These are phyloP conservation scores for Vimba vimba DNA, from an alignment of 2,113 vertebrate genomes.

Conservation along the genomic window DNA sequence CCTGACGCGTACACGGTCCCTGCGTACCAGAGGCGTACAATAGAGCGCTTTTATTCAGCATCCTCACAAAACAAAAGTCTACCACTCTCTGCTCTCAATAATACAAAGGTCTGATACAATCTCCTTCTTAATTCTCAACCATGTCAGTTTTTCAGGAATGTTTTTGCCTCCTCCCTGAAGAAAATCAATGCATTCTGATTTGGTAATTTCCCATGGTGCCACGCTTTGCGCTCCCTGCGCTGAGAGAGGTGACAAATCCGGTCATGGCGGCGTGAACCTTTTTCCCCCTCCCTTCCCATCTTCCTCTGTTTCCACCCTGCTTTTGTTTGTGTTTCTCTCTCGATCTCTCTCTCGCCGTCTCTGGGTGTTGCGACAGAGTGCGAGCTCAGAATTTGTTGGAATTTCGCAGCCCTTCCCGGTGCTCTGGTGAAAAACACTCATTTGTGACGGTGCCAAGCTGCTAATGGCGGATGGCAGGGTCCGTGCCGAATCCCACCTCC, in stretches of 20 bases:
- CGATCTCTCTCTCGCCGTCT: slow-evolving; percentile 38
- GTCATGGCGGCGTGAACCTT: slow-evolving; percentile 81
- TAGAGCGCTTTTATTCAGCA: slow-evolving; percentile 64
- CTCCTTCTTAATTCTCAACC: slow-evolving; percentile 60
- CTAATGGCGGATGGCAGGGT: slow-evolving; percentile 94
- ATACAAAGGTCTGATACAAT: slow-evolving; percentile 71
- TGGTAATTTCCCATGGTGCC: slow-evolving; percentile 94
- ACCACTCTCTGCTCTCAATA: slow-evolving; percentile 70
- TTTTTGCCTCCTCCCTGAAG: slow-evolving; percentile 64
- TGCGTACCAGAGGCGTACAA: slow-evolving; percentile 52
- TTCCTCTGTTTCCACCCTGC: slow-evolving; percentile 20
- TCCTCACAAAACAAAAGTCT: slow-evolving; percentile 72
- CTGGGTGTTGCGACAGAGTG: slow-evolving; percentile 45
- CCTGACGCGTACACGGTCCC: slow-evolving; percentile 28
- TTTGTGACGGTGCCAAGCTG: slow-evolving; percentile 93
- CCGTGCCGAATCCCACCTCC: slow-evolving; percentile 86
- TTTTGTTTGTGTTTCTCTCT: slow-evolving; percentile 40
- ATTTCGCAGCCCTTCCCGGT: slow-evolving; percentile 84
- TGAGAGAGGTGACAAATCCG: slow-evolving; percentile 88
- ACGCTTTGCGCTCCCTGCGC: slow-evolving; percentile 74
- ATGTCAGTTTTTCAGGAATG: slow-evolving; percentile 58
- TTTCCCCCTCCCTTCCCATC: slow-evolving; percentile 15
- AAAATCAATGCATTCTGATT: slow-evolving; percentile 94
- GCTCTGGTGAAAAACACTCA: slow-evolving; percentile 85
- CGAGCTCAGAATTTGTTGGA: slow-evolving; percentile 79